Conservation (phyloP, 2,797 vertebrate species). For the Myotis vivesi region DNA sequence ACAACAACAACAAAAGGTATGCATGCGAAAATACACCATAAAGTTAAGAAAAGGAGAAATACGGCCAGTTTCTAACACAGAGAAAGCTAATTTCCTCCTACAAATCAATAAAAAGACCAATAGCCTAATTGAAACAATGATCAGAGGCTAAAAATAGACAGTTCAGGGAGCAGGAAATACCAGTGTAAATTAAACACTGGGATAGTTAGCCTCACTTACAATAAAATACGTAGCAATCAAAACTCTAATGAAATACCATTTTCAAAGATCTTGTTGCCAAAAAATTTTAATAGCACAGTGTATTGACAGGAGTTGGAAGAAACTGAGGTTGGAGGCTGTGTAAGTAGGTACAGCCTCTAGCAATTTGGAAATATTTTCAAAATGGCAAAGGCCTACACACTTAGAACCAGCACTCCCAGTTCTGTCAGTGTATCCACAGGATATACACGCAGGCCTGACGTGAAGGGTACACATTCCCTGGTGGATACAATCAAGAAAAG, state of each 20-base stretch:
- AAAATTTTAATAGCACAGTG: background rate
- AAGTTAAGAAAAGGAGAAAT: background rate
- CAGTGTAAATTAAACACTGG: fast-evolving
- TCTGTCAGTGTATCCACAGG: background rate
- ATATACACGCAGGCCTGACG: background rate
- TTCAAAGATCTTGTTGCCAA: background rate
- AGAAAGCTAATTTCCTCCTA: background rate
- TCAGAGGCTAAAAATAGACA: background rate
- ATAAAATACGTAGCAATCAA: background rate
- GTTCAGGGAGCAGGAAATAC: background rate
- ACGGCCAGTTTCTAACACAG: background rate
- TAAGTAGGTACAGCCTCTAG: background rate
- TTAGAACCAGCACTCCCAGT: background rate
- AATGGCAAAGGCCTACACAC: background rate
- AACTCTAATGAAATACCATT: background rate
- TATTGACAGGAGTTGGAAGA: background rate
- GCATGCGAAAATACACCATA: background rate
- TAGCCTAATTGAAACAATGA: background rate
- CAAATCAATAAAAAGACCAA: background rate
- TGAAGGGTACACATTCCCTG: too few relatives aligned
- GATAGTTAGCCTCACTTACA: background rate
- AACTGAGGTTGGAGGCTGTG: fast-evolving
- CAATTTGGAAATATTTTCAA: background rate
- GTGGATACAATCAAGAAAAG: background rate
- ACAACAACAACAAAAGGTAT: background rate